Evolutionary conservation across 2,113 vertebrate genomes (phyloP).

Genomic region (Sylvia atricapilla): DNA sequence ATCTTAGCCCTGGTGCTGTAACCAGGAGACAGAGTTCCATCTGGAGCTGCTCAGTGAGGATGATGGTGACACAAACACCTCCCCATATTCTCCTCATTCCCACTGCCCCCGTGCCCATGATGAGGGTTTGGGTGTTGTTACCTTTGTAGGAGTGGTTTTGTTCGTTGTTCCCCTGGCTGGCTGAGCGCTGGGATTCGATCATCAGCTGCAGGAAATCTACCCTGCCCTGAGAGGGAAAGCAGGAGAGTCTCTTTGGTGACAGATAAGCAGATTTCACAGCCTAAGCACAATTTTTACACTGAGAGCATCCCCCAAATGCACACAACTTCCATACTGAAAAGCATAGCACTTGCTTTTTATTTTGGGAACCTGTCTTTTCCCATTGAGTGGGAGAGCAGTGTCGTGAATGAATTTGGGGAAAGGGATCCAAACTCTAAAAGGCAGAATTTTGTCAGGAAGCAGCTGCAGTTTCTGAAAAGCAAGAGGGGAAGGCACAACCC

Average conservation of each 20-base stretch:
- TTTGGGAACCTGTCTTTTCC: background rate
- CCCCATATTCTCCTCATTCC: background rate
- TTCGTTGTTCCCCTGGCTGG: background rate
- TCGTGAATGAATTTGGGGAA: background rate
- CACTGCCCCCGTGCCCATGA: accelerated
- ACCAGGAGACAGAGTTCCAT: background rate
- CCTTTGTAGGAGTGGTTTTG: conserved; percentile 31
- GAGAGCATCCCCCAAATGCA: background rate
- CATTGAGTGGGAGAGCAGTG: background rate
- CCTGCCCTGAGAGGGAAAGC: conserved; percentile 64
- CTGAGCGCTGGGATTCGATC: conserved; percentile 77
- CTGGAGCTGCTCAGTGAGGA: background rate
- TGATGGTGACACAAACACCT: background rate
- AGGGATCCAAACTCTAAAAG: background rate
- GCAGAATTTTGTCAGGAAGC: background rate
- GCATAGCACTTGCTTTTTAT: accelerated
- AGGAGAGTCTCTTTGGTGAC: background rate
- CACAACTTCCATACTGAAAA: background rate
- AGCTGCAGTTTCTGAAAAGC: background rate
- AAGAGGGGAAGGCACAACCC: background rate
- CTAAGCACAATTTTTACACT: background rate
- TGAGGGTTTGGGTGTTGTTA: background rate
- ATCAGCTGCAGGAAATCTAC: conserved; percentile 87
- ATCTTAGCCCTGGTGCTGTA: background rate
- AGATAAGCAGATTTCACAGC: background rate